Base-by-base conservation (phyloP, 2,113 vertebrate species). In the Rhinolophus ferrumequinum region DNA sequence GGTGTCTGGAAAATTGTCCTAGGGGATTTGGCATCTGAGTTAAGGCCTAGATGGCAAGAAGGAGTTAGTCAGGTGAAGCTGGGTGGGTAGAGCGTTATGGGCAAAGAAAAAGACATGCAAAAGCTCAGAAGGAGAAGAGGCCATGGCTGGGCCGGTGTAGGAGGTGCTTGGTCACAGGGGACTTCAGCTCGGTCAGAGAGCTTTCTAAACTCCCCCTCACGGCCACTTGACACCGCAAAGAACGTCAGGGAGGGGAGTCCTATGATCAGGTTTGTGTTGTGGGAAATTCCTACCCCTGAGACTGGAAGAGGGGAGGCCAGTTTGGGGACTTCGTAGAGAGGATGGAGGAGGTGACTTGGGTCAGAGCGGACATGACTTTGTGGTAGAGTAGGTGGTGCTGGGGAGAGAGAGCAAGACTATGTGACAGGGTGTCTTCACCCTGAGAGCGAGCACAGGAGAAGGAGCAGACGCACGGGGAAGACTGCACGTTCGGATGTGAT, bases 71-170 rank as follows among this genome's bases (percentile, higher is more conserved):
- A 30, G 14, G 35, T 67, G 44, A 82, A 88, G 83, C 28, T 76
- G 30, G 18, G 19, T 5, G 47, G 44, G 60, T 54, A 38, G 56
- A n/a, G 33, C 33, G 75, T 28, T 82, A 24, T 6, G 41, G 73
- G n/a, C 41, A 81, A 75, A 85, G 35, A 56, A 84, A 50, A 33
- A 60, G 41, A n/a, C 3, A 3, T 30, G 12, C 14, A 47, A 50
- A 88, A 79, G 33, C 38, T 66, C 22, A 47, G 56, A 62, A 19
- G 28, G 22, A 14, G 18, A 66, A 12, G 5, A 50, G 52, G 24
- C 30, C 26, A 1, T 13, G 2, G 41, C n/a, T 60, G 28, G 24
- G 6, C 38, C 1, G 14, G 28, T 0, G 0, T 16, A 5, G 41
- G 56, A 87, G n/a, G 6, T 14, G 6, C 22, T 66, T 44, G 33